phyloP scores from a whole-genome alignment of 2,888 invertebrate genomes.

The Trilocha varians region DNA sequence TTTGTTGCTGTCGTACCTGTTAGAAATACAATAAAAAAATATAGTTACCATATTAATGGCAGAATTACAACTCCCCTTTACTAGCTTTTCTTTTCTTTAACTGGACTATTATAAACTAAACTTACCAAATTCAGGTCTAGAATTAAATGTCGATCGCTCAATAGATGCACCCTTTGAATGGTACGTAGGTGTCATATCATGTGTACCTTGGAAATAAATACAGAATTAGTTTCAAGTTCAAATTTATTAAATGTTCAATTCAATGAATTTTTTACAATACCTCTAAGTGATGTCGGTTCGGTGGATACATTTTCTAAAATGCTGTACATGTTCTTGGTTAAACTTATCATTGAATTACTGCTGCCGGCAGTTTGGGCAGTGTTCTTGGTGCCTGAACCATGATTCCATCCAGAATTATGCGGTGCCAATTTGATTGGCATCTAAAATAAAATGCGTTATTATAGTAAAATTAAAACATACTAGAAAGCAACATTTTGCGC shows the following conservation, averaged over 20 bases:
- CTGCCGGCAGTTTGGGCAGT: slow-evolving; percentile 30
- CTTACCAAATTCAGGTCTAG: slow-evolving; percentile 56
- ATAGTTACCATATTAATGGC: neutral
- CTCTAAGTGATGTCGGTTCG: slow-evolving; percentile 48
- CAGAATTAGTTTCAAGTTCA: neutral
- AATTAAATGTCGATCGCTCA: slow-evolving; percentile 63
- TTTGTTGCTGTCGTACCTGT: slow-evolving; percentile 18
- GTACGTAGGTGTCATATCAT: slow-evolving; percentile 47
- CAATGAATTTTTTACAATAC: slow-evolving; percentile 19
- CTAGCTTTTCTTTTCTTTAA: too few species aligned
- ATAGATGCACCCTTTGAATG: slow-evolving; percentile 64
- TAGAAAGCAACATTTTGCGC: neutral
- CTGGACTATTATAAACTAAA: too few species aligned
- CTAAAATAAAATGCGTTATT: too few species aligned
- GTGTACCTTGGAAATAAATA: slow-evolving; percentile 35
- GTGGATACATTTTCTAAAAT: slow-evolving; percentile 46
- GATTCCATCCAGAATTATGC: slow-evolving; percentile 47
- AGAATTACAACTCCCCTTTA: too few species aligned
- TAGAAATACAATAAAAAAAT: neutral
- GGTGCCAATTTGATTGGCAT: slow-evolving; percentile 49
- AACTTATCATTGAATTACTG: slow-evolving; percentile 46
- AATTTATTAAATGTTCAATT: slow-evolving; percentile 1
- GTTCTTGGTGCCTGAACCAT: slow-evolving; percentile 55
- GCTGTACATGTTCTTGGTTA: slow-evolving; percentile 53
- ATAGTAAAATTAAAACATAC: too few species aligned